Conservation (phyloP, 2,113 vertebrate species). For the Malurus cyaneus region DNA sequence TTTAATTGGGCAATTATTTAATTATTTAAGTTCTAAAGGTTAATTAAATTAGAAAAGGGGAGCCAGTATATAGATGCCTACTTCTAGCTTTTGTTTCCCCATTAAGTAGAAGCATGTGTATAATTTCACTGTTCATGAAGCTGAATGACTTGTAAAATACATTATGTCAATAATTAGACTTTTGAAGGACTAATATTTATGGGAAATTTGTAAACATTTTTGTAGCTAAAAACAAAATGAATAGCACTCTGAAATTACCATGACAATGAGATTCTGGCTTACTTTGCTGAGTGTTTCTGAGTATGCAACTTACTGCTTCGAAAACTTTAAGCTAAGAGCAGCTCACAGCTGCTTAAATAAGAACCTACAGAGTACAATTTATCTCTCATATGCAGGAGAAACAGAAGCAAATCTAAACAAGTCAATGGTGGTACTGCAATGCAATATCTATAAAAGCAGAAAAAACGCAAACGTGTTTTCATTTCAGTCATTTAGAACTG, state of each 20-base stretch:
- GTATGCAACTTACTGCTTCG: neutral
- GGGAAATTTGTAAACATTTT: neutral
- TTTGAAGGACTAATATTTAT: neutral
- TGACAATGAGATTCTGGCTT: neutral
- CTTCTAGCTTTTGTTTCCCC: neutral
- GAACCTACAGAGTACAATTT: neutral
- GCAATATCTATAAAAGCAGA: neutral
- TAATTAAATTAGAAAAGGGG: neutral
- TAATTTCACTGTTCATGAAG: neutral
- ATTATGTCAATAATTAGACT: neutral
- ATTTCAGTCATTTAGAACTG: neutral
- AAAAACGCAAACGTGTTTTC: neutral
- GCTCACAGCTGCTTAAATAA: neutral
- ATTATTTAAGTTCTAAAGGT: neutral
- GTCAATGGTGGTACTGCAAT: neutral
- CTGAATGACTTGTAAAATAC: neutral
- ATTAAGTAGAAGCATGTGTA: neutral
- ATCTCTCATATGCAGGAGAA: neutral
- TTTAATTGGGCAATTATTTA: neutral
- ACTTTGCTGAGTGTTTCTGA: neutral
- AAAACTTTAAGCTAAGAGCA: neutral
- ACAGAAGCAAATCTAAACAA: neutral
- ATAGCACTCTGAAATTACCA: neutral
- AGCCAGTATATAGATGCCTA: neutral
- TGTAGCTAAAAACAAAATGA: neutral